phyloP scores from a whole-genome alignment of 2,888 invertebrate species.

The Conomelus anceps region DNA sequence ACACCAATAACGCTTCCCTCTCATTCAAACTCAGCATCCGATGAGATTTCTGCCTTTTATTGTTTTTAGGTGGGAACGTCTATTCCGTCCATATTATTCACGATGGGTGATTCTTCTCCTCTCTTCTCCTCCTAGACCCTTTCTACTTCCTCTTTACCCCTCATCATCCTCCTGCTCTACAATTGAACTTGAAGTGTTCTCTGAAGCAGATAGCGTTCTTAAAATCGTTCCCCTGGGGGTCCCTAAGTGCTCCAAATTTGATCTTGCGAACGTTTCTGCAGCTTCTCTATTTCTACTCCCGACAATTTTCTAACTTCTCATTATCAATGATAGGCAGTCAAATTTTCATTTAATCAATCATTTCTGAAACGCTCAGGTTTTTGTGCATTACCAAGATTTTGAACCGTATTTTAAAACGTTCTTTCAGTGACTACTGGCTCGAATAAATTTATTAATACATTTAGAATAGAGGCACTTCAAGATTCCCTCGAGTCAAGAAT shows the following conservation, averaged over 20 bases:
- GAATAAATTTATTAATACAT: too few species aligned
- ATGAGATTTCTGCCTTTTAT: neutral
- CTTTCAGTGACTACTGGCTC: too few species aligned
- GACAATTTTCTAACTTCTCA: neutral
- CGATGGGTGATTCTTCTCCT: neutral
- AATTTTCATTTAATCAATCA: too few species aligned
- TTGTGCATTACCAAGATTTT: too few species aligned
- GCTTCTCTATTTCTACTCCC: neutral
- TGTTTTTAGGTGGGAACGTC: too few species aligned
- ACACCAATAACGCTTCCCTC: neutral
- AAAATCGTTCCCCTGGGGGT: neutral
- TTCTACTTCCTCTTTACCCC: neutral
- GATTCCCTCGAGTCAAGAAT: too few species aligned
- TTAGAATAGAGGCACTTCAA: too few species aligned
- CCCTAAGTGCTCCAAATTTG: neutral
- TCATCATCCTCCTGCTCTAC: neutral
- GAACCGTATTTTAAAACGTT: too few species aligned
- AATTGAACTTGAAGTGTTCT: neutral
- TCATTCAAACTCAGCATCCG: neutral
- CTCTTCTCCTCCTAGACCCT: neutral
- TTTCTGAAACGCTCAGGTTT: too few species aligned
- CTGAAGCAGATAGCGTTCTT: neutral
- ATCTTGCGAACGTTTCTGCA: neutral
- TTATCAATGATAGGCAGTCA: neutral
- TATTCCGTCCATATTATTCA: neutral